phyloP scores from a whole-genome alignment of 2,797 vertebrate species.

The Pangasius larnaudii region DNA sequence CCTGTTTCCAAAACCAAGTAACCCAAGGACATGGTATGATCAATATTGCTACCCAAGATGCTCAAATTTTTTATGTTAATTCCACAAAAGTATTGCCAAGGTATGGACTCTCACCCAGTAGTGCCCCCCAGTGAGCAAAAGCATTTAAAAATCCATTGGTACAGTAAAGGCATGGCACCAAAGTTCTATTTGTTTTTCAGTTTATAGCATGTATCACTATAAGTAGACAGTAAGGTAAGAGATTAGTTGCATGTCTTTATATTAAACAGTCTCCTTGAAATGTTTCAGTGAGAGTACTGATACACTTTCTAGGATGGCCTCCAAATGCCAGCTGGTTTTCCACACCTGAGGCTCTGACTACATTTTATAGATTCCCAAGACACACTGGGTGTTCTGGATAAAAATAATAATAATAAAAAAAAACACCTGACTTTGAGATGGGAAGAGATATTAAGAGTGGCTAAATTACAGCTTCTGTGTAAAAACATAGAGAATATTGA shows the following conservation, averaged over 20 bases:
- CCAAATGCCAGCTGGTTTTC: conserved; percentile 40
- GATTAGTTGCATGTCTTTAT: background rate
- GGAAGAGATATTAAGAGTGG: background rate
- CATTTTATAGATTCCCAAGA: conserved; percentile 16
- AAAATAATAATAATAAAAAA: background rate
- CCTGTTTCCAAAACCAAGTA: background rate
- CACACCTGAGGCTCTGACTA: conserved; percentile 34
- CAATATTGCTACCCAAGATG: background rate
- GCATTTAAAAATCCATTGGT: background rate
- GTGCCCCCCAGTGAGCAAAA: background rate
- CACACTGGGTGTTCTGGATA: background rate
- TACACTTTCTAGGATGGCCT: conserved; percentile 24
- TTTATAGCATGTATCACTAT: background rate
- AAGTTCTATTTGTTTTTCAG: background rate
- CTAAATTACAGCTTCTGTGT: conserved; percentile 1
- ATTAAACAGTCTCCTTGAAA: background rate
- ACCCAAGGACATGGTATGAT: background rate
- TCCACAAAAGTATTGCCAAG: background rate
- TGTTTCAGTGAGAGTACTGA: background rate
- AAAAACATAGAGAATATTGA: background rate
- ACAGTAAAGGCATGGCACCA: background rate
- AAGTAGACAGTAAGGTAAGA: background rate
- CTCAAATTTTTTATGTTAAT: background rate
- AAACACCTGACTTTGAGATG: background rate
- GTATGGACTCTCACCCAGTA: no score